These are phyloP conservation scores for Philereme transversata DNA, from an alignment of 2,888 invertebrate species.

Conservation along the genomic window DNA sequence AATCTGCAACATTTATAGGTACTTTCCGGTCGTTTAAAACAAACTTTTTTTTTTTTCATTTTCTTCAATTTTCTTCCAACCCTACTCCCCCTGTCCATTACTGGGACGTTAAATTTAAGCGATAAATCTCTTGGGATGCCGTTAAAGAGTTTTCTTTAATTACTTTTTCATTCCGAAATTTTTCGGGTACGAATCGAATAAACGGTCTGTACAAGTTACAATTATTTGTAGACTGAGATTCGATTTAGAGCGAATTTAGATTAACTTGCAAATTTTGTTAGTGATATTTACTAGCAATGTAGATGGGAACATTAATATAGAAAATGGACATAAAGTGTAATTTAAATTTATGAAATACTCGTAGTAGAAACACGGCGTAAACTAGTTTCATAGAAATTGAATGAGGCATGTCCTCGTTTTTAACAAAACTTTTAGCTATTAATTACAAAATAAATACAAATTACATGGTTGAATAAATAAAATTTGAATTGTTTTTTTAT, in stretches of 20 bases:
- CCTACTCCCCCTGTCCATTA: conserved; percentile 34
- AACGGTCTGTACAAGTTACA: conserved; percentile 22
- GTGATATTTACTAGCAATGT: not conserved
- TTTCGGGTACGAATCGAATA: conserved; percentile 34
- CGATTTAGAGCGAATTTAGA: conserved; percentile 4
- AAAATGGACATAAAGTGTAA: too few species aligned
- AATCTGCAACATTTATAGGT: too few species aligned
- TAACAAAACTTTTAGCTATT: too few species aligned
- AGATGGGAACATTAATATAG: too few species aligned
- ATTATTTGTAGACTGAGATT: conserved; percentile 10
- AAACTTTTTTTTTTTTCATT: not conserved
- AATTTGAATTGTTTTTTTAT: too few species aligned
- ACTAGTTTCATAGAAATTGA: too few species aligned
- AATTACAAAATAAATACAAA: too few species aligned
- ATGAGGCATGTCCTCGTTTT: too few species aligned
- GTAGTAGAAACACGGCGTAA: too few species aligned
- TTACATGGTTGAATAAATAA: too few species aligned
- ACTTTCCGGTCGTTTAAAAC: not conserved
- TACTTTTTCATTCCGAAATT: conserved; percentile 43
- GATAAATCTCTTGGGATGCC: conserved; percentile 40
- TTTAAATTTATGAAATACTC: too few species aligned
- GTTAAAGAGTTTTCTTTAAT: conserved; percentile 45
- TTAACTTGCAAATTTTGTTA: conserved; percentile 14
- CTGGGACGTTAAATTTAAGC: conserved; percentile 40
- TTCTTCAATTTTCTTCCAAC: conserved; percentile 16